These are phyloP conservation scores for Leucania comma DNA, from an alignment of 2,888 invertebrate genomes.

Conservation along the genomic window DNA sequence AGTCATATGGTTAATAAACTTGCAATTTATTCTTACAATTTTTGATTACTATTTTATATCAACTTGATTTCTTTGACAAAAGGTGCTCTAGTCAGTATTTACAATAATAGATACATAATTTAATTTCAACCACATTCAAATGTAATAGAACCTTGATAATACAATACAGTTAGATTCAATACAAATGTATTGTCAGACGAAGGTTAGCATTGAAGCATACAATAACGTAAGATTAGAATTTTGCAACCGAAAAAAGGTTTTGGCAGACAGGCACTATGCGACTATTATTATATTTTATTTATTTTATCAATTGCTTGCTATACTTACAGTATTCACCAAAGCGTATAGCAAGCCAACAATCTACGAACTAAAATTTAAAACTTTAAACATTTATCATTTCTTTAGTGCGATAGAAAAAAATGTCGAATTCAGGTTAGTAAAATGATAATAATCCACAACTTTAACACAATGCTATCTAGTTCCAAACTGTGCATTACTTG, in stretches of 20 bases:
- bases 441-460: too few relatives aligned
- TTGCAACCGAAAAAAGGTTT: constrained; percentile 26
- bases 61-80: constrained; percentile 22
- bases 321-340: too few relatives aligned
- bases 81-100: not conserved
- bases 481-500: too few relatives aligned
- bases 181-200: constrained; percentile 38
- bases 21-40: not conserved
- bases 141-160: constrained; percentile 34
- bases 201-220: constrained; percentile 43
- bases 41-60: not conserved
- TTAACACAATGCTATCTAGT: too few relatives aligned
- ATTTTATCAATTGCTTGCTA: too few relatives aligned
- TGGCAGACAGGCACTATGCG: too few relatives aligned
- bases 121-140: constrained; percentile 42
- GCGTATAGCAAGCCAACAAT: too few relatives aligned
- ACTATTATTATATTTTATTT: not conserved
- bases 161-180: constrained; percentile 42
- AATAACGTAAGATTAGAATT: constrained; percentile 32
- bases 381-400: too few relatives aligned
- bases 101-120: constrained; percentile 28
- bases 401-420: too few relatives aligned
- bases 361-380: too few relatives aligned
- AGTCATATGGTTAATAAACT: too few relatives aligned
- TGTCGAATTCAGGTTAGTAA: too few relatives aligned